These are phyloP conservation scores for Typhlomys cinereus DNA, from an alignment of 2,113 vertebrate genomes.

Conservation along the genomic window DNA sequence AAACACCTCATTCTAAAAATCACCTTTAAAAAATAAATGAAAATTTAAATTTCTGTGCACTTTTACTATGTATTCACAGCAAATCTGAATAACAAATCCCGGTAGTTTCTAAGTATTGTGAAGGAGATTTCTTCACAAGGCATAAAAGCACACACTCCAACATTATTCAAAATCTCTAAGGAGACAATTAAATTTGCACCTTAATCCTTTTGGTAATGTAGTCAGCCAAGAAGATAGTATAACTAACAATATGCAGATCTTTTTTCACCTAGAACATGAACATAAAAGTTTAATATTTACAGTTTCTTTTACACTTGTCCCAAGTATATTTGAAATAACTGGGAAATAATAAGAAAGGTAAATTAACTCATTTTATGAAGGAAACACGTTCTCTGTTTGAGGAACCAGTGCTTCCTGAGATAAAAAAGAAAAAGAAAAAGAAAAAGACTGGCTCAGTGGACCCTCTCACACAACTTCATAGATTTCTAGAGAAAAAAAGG, in stretches of 20 bases:
- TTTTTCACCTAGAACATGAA: not conserved
- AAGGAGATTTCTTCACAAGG: not conserved
- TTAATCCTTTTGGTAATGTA: not conserved
- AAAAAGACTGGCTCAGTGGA: too few species aligned
- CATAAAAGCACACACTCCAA: not conserved
- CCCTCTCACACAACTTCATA: too few species aligned
- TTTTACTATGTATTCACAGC: not conserved
- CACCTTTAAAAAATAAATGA: not conserved
- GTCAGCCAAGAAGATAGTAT: not conserved
- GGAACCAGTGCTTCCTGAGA: not conserved
- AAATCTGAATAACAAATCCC: not conserved
- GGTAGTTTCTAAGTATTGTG: constrained; percentile 25
- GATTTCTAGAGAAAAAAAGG: too few species aligned
- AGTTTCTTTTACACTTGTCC: not conserved
- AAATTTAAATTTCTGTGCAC: not conserved
- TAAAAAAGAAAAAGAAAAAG: not conserved
- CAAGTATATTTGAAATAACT: not conserved
- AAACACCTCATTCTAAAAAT: not conserved
- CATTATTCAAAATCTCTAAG: not conserved
- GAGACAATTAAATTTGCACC: not conserved
- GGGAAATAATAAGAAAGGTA: not conserved
- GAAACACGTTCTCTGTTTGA: not conserved
- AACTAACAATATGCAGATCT: not conserved
- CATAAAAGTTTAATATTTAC: not conserved
- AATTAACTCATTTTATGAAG: not conserved